Evolutionary conservation across 2,113 vertebrate genomes (phyloP), one percentile per base, ranked within the genome.

Genomic region (Corydoras maculifer): DNA sequence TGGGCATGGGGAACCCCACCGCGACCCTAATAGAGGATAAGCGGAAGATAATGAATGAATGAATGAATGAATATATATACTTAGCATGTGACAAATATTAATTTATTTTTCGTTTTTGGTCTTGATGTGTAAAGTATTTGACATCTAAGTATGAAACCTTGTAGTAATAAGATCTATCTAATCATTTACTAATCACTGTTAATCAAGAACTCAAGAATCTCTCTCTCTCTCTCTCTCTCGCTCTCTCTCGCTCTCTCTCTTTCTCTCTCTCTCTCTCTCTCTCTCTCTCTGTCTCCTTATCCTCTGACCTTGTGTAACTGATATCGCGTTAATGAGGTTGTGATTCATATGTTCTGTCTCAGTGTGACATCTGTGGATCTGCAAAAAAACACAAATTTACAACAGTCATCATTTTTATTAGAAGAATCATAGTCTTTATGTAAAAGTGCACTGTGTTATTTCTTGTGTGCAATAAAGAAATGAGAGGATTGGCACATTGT

Each of bases 291-390:
- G 9, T 65, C 64, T 53, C 15, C 9, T 31, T 15, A 18, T n/a
- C 18, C 14, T 25, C 14, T 49, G 29, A 18, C 25, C 11, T 63
- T n/a, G 62, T 63, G 62, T 63, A 65, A 53, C 25, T 65, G 64
- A 53, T 53, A 53, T 15, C 48, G 30, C 15, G 25, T 65, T 65
- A 65, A 65, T 53, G 64, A 50, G 64, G 49, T 51, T 51, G 64
- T 65, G 64, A 65, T 65, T 65, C 25, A 65, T 65, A 65, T 65
- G 50, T 49, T 30, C 51, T 29, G 29, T 65, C 64, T 65, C 64
- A 53, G 62, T 63, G 62, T 63, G 62, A 35, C 62, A 49, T 63
- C 62, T 63, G 62, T 48, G 62, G 62, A 8, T n/a, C 62, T 48
- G 64, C 50, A 54, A 15, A 29, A 65, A 65, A 48, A 29, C 10